Evolutionary conservation across 2,113 vertebrate species (phyloP).

Genomic region (Psittacula cyanocephala): DNA sequence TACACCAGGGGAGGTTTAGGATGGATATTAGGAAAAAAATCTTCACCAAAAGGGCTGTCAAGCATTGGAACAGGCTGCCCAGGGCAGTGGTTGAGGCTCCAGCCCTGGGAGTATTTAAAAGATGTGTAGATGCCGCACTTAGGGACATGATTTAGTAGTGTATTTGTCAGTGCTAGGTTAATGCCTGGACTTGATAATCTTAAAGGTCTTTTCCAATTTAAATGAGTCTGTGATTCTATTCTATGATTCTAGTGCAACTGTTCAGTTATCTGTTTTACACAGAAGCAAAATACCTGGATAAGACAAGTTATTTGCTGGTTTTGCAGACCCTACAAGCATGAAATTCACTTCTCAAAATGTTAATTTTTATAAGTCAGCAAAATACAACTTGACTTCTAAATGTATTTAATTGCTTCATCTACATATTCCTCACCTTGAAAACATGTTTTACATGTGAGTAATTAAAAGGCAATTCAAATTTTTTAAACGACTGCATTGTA

Average conservation of each 20-base stretch:
- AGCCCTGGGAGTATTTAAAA: neutral
- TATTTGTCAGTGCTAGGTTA: neutral
- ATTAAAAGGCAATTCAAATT: conserved; percentile 59
- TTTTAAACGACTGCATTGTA: conserved; percentile 67
- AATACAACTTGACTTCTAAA: neutral
- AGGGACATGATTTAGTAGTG: neutral
- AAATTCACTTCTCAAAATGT: neutral
- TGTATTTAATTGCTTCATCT: neutral
- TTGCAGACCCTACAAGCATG: neutral
- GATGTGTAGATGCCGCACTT: accelerated
- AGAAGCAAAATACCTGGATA: neutral
- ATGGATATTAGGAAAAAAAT: neutral
- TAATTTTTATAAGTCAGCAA: neutral
- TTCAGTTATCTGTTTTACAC: neutral
- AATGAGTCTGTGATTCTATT: neutral
- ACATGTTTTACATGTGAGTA: conserved; percentile 60
- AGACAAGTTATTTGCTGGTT: neutral
- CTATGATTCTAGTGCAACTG: neutral
- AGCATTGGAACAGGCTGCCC: neutral
- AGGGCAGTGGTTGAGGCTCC: neutral
- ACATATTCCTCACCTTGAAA: conserved; percentile 73
- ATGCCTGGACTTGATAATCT: neutral
- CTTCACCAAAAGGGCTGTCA: neutral
- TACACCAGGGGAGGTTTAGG: neutral
- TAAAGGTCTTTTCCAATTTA: neutral